Evolutionary conservation across 2,113 vertebrate genomes (phyloP).

Genomic region (Stigmatopora argus): DNA sequence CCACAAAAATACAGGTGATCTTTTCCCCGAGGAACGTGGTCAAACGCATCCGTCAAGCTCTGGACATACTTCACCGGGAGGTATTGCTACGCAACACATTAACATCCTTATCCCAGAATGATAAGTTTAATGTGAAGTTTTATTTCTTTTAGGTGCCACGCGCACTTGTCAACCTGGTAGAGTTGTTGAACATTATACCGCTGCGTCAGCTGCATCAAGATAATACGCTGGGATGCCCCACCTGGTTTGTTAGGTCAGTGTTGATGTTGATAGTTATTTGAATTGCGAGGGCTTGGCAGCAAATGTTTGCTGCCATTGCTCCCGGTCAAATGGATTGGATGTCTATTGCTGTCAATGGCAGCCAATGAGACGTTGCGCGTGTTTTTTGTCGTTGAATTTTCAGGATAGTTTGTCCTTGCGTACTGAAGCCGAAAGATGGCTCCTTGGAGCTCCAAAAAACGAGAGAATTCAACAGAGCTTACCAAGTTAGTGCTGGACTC

Average conservation of each 20-base stretch:
- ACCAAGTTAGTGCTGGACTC: conserved; percentile 71
- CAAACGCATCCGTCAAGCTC: conserved; percentile 70
- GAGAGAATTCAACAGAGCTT: conserved; percentile 63
- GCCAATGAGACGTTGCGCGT: not conserved
- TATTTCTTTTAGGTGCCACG: conserved; percentile 76
- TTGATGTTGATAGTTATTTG: not conserved
- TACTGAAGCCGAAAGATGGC: conserved; percentile 68
- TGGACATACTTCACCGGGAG: conserved; percentile 80
- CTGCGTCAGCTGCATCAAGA: conserved; percentile 75
- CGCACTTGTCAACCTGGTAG: conserved; percentile 82
- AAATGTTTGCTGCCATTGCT: too few species aligned
- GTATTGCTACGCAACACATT: conserved; percentile 34
- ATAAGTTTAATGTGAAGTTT: not conserved
- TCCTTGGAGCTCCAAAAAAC: conserved; percentile 71
- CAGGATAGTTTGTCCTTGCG: conserved; percentile 79
- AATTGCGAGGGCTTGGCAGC: too few species aligned
- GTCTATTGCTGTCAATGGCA: not conserved
- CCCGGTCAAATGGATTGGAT: too few species aligned
- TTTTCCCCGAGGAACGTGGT: conserved; percentile 78
- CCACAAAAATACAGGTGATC: conserved; percentile 59
- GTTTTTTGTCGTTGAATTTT: conserved; percentile 9
- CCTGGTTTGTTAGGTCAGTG: conserved; percentile 65
- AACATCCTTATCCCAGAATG: not conserved
- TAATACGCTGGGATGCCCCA: conserved; percentile 70
- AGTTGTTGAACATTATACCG: conserved; percentile 66